Percentiles rank a stretch among this genome's conserved stretches.
Conservation (phyloP, 2,113 vertebrate genomes). For the Pseudopodoces humilis region DNA sequence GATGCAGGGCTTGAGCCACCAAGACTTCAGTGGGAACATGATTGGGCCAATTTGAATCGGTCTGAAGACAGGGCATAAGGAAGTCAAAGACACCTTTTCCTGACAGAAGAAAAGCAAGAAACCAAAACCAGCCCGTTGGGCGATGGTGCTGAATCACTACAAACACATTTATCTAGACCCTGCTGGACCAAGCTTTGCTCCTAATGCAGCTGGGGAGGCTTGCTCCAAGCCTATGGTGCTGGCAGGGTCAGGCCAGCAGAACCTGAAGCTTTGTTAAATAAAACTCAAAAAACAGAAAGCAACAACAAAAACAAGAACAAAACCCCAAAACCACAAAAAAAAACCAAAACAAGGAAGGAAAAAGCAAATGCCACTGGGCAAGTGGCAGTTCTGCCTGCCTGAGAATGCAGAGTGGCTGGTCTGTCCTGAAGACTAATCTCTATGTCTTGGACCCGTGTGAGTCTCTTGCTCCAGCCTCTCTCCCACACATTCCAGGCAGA, state of each 20-base stretch:
- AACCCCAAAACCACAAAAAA: background rate
- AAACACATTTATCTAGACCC: background rate
- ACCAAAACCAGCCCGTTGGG: background rate
- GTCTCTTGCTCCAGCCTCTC: background rate
- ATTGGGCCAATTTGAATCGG: background rate
- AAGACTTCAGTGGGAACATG: background rate
- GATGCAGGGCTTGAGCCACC: background rate
- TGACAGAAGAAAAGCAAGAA: background rate
- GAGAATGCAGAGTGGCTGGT: background rate
- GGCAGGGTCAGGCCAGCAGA: background rate
- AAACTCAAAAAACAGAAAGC: background rate
- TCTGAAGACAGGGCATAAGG: background rate
- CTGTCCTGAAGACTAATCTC: background rate
- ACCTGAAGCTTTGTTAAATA: background rate
- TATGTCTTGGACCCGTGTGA: background rate
- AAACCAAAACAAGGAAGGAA: background rate
- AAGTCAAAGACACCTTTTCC: background rate
- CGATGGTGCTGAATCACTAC: background rate
- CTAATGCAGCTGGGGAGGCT: background rate
- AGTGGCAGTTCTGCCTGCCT: background rate
- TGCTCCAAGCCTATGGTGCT: background rate
- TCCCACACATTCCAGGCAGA: slow-evolving; percentile 15
- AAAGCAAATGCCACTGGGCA: background rate
- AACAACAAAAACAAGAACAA: background rate
- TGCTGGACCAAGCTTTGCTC: background rate